Percentiles rank a stretch among this genome's conserved stretches.
phyloP scores from a whole-genome alignment of 1,140 invertebrate genomes.

The Oncopodura yosiiana region DNA sequence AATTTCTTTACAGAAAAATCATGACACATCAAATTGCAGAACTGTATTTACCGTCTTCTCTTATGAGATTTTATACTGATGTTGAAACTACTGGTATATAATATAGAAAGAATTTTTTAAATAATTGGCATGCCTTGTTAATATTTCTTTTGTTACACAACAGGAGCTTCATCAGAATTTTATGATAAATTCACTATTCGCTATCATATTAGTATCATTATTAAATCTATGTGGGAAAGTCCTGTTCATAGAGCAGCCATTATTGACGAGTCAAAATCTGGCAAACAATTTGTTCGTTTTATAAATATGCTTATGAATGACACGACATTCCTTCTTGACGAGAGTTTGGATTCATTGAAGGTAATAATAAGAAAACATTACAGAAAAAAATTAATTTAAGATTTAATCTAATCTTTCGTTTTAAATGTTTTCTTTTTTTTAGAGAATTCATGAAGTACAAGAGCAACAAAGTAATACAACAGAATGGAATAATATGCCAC shows the following conservation, averaged over 20 bases:
- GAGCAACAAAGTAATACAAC: slow-evolving; percentile 63
- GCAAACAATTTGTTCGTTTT: slow-evolving; percentile 93
- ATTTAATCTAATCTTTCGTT: background rate
- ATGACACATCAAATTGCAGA: slow-evolving; percentile 80
- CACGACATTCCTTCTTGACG: slow-evolving; percentile 92
- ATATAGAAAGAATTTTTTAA: too few species aligned
- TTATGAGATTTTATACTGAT: slow-evolving; percentile 98
- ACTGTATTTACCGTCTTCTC: slow-evolving; percentile 65
- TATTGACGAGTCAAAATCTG: slow-evolving; percentile 45
- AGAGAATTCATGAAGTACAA: slow-evolving; percentile 86
- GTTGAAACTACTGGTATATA: slow-evolving; percentile 95
- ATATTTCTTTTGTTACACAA: too few species aligned
- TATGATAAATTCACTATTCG: slow-evolving; percentile 98
- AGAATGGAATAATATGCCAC: slow-evolving; percentile 54
- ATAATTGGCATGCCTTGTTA: too few species aligned
- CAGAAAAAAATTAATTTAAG: background rate
- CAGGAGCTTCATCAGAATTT: slow-evolving; percentile 89
- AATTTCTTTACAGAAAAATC: slow-evolving; percentile 52
- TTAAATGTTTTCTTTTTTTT: slow-evolving; percentile 3
- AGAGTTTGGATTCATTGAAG: slow-evolving; percentile 88
- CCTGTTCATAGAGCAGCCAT: slow-evolving; percentile 43
- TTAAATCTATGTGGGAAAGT: slow-evolving; percentile 78
- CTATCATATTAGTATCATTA: slow-evolving; percentile 92
- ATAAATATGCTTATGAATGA: slow-evolving; percentile 99
- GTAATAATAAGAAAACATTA: slow-evolving; percentile 26